Base-by-base conservation (phyloP, 2,888 invertebrate species). In the Masnerella sp. region DNA sequence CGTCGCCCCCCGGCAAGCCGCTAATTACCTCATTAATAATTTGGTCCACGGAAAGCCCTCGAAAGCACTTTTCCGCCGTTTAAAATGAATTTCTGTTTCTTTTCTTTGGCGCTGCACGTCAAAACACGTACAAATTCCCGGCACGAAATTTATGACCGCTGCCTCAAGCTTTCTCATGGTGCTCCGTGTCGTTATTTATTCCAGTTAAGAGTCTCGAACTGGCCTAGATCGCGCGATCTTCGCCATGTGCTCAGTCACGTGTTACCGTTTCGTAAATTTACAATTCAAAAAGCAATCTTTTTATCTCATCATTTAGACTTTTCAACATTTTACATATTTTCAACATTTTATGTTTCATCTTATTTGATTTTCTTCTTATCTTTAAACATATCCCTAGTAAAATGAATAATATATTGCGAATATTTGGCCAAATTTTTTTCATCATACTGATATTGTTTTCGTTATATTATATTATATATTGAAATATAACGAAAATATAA, bases 121-220 rank as follows among this genome's bases (percentile, higher is more conserved):
- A 56, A 67, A 56, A 67, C 58, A 67, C 58, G 47, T 65, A 56
- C 49, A 56, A 67, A 49, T 67, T 58, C 58, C 20, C 49, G 14
- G 34, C 8, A 12, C 20, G 4, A n/a, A 30, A 59, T 68, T 67
- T 68, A 68, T 59, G 43, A 58, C n/a, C 36, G 34, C 36, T 42
- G 34, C 54, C 58, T 51, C 56, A 56, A 56, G 65, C 65, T 67
- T 67, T 67, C 65, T 56, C 65, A 56, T 51, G 58, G 49, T 59
- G 47, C 59, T 59, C 45, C 68, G 12, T 43, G 59, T 68, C 59
- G 68, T 69, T 69, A 61, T 61, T 69, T 69, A 69, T 69, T 67
- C 49, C 58, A 58, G 49, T 54, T 25, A 49, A 58, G 49, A 67
- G 40, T 49, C 42, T 56, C 49, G 58, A 49, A 49, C 42, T 67